Base-by-base conservation (phyloP, 2,113 vertebrate genomes). In the Zosterops lateralis region DNA sequence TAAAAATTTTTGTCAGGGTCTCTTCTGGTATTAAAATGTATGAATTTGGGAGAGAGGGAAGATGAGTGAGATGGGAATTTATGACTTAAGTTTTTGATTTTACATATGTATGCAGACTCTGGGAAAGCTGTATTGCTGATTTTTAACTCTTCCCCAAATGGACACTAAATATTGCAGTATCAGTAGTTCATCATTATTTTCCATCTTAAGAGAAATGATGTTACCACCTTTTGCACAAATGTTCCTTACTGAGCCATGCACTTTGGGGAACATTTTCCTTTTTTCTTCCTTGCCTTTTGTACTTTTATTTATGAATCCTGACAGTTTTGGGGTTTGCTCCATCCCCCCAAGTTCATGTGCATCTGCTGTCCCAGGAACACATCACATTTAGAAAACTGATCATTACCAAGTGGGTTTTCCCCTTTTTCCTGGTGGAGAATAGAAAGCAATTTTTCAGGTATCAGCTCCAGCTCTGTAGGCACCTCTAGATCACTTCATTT, bases 391-490 rank as follows among this genome's bases (percentile, higher is more conserved):
- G 57, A 92, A 68, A 88, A 86, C 4, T 16, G 61, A 90, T 82
- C 44, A n/a, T 61, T 79, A 93, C 7, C 54, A 82, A 28, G 31
- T 42, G 40, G 14, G 8, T 40, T 78, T 12, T 15, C 3, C 12
- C 18, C 44, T 54, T 36, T 34, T 73, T 89, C 47, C 84, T 85
- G 5, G 7, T 79, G 53, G 48, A 78, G 76, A 89, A 90, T 6
- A 93, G 62, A 74, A 96, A 97, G 56, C 19, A 28, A 81, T 84
- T 79, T 96, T 95, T 71, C 83, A 95, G 86, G 61, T 94, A 87
- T 66, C 84, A 73, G 94, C 89, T 96, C 96, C 93, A 95, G 96
- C 95, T 96, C 95, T 96, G 92, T 92, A 83, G 88, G 95, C 95
- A 95, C 85, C 87, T 96, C 96, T 4, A 67, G 85, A 95, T 97